Conservation (phyloP, 2,113 vertebrate genomes). For the Centropus bengalensis region DNA sequence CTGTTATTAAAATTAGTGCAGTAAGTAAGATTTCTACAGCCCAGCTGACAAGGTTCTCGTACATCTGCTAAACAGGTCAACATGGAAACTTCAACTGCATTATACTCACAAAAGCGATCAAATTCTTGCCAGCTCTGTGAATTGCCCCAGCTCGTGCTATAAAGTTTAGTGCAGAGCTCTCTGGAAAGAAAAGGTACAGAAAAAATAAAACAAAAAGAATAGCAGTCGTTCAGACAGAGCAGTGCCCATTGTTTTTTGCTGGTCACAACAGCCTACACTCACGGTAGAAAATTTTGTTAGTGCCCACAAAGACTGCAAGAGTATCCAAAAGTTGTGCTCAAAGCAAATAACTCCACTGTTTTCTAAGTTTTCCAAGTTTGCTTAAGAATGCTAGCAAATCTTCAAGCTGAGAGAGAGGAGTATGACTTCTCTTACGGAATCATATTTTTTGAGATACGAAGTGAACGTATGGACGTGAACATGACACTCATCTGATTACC, state of each 20-base stretch:
- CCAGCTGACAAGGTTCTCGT: conserved; percentile 95
- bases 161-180: conserved; percentile 93
- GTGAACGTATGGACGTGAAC: neutral
- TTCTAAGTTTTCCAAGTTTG: neutral
- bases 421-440: neutral
- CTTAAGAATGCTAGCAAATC: neutral
- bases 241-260: neutral
- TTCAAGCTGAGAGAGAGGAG: neutral
- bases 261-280: neutral
- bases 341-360: neutral
- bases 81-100: conserved; percentile 91
- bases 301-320: neutral
- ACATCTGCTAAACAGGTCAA: conserved; percentile 96
- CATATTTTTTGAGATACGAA: neutral
- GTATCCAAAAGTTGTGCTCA: neutral
- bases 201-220: neutral
- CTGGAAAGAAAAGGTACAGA: conserved; percentile 64
- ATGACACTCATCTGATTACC: neutral
- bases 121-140: conserved; percentile 98
- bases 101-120: conserved; percentile 95
- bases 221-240: neutral
- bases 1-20: conserved; percentile 99
- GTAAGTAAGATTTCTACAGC: conserved; percentile 95
- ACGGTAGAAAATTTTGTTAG: neutral
- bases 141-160: conserved; percentile 95